Conservation (phyloP, 1,140 invertebrate species). For the Drosophila mayri region DNA sequence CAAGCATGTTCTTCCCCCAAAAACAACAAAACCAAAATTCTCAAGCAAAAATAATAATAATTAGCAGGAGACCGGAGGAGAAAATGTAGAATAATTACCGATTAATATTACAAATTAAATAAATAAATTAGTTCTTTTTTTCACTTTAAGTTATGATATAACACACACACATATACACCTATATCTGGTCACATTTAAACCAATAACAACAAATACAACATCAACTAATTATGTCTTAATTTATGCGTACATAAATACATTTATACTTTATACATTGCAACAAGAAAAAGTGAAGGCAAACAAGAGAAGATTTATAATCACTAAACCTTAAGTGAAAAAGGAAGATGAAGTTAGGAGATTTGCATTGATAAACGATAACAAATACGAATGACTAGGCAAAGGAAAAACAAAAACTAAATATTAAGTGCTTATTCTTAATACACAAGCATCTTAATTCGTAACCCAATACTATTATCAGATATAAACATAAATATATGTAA, state of each 20-base stretch:
- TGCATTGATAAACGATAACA: conserved; percentile 4
- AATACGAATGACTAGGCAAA: conserved; percentile 7
- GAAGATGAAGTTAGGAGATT: not conserved
- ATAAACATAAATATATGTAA: conserved; percentile 23
- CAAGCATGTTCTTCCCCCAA: conserved; percentile 28
- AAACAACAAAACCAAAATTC: conserved; percentile 35
- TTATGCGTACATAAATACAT: conserved; percentile 13
- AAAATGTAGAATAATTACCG: conserved; percentile 12
- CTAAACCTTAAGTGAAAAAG: conserved; percentile 8
- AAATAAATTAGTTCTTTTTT: conserved; percentile 11
- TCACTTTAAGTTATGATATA: conserved; percentile 17
- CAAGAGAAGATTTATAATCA: conserved; percentile 27
- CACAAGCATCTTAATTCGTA: conserved; percentile 7
- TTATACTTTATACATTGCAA: conserved; percentile 66
- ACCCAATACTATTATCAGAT: conserved; percentile 9
- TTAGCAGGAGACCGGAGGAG: conserved; percentile 3
- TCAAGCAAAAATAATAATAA: conserved; percentile 17
- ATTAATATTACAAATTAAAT: conserved; percentile 5
- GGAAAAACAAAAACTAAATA: conserved; percentile 16
- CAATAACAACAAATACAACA: conserved; percentile 63
- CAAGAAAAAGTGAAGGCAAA: conserved; percentile 18
- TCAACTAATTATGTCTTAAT: conserved; percentile 58
- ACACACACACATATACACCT: conserved; percentile 44
- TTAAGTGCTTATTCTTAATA: conserved; percentile 33
- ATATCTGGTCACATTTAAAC: conserved; percentile 80